Evolutionary conservation across 1,140 invertebrate genomes (phyloP).

Genomic region (Ceratina calcarata): DNA sequence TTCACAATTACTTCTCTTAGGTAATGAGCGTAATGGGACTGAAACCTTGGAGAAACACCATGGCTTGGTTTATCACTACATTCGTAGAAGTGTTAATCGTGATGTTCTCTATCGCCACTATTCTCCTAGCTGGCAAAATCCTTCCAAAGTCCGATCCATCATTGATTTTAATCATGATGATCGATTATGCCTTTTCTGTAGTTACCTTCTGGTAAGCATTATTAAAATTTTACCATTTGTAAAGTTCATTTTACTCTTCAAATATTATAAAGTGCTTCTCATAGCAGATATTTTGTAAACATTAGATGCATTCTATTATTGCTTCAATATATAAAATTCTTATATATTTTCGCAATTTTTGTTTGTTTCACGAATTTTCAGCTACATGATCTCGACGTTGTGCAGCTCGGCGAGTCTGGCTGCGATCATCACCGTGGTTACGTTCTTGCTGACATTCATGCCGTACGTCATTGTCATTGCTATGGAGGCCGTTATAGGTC

Average conservation of each 20-base stretch:
- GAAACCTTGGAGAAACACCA: constrained; percentile 82
- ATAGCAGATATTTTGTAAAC: too few species aligned
- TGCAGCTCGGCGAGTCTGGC: constrained; percentile 84
- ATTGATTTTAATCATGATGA: constrained; percentile 81
- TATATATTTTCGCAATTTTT: too few species aligned
- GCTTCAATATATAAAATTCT: too few species aligned
- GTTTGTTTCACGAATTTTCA: constrained; percentile 66
- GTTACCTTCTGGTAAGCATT: constrained; percentile 83
- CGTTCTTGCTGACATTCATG: constrained; percentile 84
- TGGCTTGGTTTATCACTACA: constrained; percentile 83
- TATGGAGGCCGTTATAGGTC: constrained; percentile 82
- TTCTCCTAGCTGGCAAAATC: constrained; percentile 81
- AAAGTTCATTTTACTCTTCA: too few species aligned
- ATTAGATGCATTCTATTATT: too few species aligned
- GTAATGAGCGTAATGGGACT: constrained; percentile 86
- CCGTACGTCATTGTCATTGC: constrained; percentile 85
- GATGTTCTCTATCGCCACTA: constrained; percentile 77
- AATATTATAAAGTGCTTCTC: too few species aligned
- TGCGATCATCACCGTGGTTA: constrained; percentile 82
- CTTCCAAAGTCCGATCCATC: constrained; percentile 81
- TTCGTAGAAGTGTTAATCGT: constrained; percentile 81
- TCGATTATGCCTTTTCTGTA: constrained; percentile 82
- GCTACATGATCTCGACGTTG: constrained; percentile 85
- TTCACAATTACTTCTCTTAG: constrained; percentile 67
- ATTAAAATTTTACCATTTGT: too few species aligned